Evolutionary conservation across 2,888 invertebrate species (phyloP), one percentile per base, ranked within the genome.

Genomic region (Deilephila elpenor): DNA sequence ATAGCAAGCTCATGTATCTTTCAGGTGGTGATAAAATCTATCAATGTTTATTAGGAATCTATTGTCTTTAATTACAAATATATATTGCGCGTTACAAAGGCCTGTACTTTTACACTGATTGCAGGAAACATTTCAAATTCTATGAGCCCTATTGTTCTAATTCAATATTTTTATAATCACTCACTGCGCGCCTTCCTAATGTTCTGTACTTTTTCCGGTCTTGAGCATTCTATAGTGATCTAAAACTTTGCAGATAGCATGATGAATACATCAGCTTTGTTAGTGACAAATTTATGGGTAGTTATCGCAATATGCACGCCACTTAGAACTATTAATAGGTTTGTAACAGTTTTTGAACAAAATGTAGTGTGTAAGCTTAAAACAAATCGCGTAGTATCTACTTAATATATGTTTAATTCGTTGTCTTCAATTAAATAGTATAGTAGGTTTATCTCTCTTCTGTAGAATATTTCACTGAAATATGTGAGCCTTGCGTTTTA

Each of bases 1-100:
- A 51, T 67, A 51, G 67, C 67, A 67, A 11, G n/a, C 56, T 56
- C 56, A 56, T n/a, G 5, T n/a, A 5, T 56, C n/a, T n/a, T 56
- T 56, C 19, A 56, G 44, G 17, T 53, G 53, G 5, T 53, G 53
- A 25, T 25, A 56, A 7, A 51, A 51, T 56, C n/a, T 56, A 19
- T n/a, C n/a, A 56, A 44, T 14, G 14, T 44, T 56, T 56, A 6
- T 56, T 56, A 56, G n/a, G 6, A 56, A 6, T n/a, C 5, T 56
- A 53, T 3, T n/a, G 5, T n/a, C n/a, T 56, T 1, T 25, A 51
- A 8, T n/a, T 56, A 19, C 1, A 19, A n/a, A 56, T 56, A 5
- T 56, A 56, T 56, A 7, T 56, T 44, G n/a, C 56, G 6, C n/a
- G 56, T 56, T 56, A 56, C 7, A 56, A 56, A n/a, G 6, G 14